Evolutionary conservation across 2,797 vertebrate species (phyloP).

Genomic region (Mus spretus): DNA sequence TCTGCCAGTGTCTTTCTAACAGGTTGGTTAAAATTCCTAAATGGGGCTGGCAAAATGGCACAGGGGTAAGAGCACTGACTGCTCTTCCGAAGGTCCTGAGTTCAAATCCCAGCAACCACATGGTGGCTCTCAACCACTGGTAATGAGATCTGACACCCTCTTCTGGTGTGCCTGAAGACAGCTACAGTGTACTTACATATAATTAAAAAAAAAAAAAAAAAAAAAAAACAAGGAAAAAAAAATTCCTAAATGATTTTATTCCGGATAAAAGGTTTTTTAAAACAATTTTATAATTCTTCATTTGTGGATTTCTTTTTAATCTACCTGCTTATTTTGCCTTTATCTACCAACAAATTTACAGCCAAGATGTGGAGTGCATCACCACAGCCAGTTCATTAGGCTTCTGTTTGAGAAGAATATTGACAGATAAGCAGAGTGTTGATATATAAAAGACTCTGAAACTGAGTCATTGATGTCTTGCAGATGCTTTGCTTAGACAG

Average conservation of each 20-base stretch:
- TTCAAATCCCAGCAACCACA: no score
- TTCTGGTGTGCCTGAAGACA: no score
- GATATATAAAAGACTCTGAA: background rate
- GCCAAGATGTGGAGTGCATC: background rate
- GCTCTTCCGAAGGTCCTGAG: no score
- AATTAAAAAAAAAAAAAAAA: no score
- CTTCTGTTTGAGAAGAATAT: background rate
- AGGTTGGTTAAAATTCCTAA: conserved; percentile 43
- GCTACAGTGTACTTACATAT: no score
- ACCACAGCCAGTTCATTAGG: background rate
- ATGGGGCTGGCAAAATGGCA: background rate
- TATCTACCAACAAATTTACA: conserved; percentile 48
- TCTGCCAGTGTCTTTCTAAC: conserved; percentile 44
- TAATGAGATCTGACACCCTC: no score
- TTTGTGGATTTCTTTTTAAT: conserved; percentile 54
- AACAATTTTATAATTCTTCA: conserved; percentile 53
- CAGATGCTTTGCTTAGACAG: conserved; percentile 18
- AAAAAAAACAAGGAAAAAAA: background rate
- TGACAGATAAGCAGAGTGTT: background rate
- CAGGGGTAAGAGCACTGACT: no score
- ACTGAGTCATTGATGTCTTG: background rate
- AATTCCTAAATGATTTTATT: conserved; percentile 68
- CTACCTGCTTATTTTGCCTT: conserved; percentile 9
- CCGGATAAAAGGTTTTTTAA: conserved; percentile 39
- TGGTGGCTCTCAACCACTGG: no score